These are phyloP conservation scores for Archips xylosteana DNA, from an alignment of 2,888 invertebrate species.

Conservation along the genomic window DNA sequence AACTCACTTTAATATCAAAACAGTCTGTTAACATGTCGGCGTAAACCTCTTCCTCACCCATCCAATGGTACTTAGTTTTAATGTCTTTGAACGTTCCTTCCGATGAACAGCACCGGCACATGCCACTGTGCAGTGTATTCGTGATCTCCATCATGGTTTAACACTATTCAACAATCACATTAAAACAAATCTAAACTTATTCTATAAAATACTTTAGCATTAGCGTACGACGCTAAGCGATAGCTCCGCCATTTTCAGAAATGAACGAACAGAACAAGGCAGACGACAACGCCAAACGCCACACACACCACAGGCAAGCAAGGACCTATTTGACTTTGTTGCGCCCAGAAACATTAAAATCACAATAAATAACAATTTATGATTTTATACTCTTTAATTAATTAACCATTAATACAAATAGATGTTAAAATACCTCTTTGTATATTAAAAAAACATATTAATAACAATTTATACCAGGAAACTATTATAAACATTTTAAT, in stretches of 20 bases:
- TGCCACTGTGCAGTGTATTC: conserved; percentile 58
- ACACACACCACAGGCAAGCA: too few relatives aligned
- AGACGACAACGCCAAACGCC: too few relatives aligned
- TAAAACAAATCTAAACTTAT: conserved; percentile 45
- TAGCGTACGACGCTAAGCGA: conserved; percentile 56
- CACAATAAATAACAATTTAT: too few relatives aligned
- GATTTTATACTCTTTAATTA: too few relatives aligned
- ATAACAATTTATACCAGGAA: too few relatives aligned
- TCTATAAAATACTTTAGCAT: conserved; percentile 42
- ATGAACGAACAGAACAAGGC: too few relatives aligned
- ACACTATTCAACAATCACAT: conserved; percentile 56
- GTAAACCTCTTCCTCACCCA: conserved; percentile 78
- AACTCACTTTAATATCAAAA: conserved; percentile 75
- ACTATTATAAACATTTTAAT: not conserved
- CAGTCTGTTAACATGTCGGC: conserved; percentile 77
- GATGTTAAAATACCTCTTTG: too few relatives aligned
- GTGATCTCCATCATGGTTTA: conserved; percentile 63
- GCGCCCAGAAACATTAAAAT: conserved; percentile 10
- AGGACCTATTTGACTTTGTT: not conserved
- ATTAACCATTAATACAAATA: too few relatives aligned
- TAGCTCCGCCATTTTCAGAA: conserved; percentile 66
- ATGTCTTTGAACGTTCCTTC: conserved; percentile 77
- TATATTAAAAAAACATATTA: too few relatives aligned
- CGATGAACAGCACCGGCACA: conserved; percentile 80
- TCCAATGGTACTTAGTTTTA: conserved; percentile 72